Percentiles rank a stretch among this genome's conserved stretches.
phyloP scores from a whole-genome alignment of 2,797 vertebrate species.

The Bovichtus variegatus region DNA sequence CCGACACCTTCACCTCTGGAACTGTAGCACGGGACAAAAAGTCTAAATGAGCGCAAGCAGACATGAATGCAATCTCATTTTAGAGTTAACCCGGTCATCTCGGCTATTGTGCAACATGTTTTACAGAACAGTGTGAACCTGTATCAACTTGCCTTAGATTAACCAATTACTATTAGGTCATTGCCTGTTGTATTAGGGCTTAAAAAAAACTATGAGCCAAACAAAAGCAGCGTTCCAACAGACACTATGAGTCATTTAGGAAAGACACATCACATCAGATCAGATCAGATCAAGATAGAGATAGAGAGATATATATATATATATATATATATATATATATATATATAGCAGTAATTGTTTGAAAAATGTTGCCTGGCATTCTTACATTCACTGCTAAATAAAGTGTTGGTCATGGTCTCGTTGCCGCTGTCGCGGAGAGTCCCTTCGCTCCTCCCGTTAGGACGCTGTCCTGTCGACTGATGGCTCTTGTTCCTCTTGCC shows the following conservation, averaged over 20 bases:
- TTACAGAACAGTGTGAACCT: slow-evolving; percentile 28
- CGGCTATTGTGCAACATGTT: slow-evolving; percentile 20
- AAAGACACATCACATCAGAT: slow-evolving; percentile 38
- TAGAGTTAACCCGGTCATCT: slow-evolving; percentile 30
- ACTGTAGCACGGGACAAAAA: slow-evolving; percentile 49
- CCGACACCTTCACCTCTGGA: slow-evolving; percentile 94
- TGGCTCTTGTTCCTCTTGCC: slow-evolving; percentile 82
- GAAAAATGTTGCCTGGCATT: background rate
- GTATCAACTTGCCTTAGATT: slow-evolving; percentile 59
- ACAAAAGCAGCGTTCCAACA: slow-evolving; percentile 58
- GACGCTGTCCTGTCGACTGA: slow-evolving; percentile 81
- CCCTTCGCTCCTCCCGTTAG: slow-evolving; percentile 84
- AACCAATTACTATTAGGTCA: slow-evolving; percentile 54
- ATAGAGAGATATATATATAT: too few species aligned
- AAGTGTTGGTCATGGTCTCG: slow-evolving; percentile 93
- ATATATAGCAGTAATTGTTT: background rate
- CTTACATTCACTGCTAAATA: slow-evolving; percentile 92
- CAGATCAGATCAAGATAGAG: too few species aligned
- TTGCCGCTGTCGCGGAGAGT: slow-evolving; percentile 93
- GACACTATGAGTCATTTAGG: slow-evolving; percentile 62
- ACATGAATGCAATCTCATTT: background rate
- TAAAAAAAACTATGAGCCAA: slow-evolving; percentile 37
- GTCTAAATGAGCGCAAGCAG: slow-evolving; percentile 11
- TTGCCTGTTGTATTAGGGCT: slow-evolving; percentile 28
- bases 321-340: background rate